phyloP scores from a whole-genome alignment of 2,113 vertebrate species.

The Hippolais icterina region DNA sequence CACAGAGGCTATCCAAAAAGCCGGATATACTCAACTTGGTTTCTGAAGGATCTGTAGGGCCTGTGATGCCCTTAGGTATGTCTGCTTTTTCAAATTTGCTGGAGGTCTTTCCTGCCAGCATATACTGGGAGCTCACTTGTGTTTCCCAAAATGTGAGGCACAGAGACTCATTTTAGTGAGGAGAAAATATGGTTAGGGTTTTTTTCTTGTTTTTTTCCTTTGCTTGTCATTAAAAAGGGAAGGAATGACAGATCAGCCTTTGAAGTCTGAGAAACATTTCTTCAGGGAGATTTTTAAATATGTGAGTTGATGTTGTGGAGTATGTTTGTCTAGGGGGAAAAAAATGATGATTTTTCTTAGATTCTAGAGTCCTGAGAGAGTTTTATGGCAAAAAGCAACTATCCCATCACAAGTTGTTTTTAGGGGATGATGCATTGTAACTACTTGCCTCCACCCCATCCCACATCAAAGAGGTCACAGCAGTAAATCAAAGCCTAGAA shows the following conservation, averaged over 20 bases:
- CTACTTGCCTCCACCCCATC: background rate
- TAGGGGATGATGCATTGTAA: background rate
- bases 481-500: slow-evolving; percentile 16
- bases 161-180: background rate
- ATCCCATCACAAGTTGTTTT: background rate
- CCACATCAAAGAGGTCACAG: background rate
- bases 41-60: background rate
- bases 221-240: background rate
- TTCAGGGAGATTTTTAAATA: background rate
- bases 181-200: background rate
- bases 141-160: background rate
- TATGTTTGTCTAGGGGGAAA: background rate
- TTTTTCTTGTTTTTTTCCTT: background rate
- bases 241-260: background rate
- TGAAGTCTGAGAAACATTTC: background rate
- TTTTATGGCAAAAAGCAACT: background rate
- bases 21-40: fast-evolving
- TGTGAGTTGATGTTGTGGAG: background rate
- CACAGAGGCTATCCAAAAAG: background rate
- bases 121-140: background rate
- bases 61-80: background rate
- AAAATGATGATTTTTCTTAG: background rate
- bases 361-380: background rate
- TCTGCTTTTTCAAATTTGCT: background rate
- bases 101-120: background rate